Evolutionary conservation across 2,888 invertebrate genomes (phyloP).

Genomic region (Meliscaeva auricollis): DNA sequence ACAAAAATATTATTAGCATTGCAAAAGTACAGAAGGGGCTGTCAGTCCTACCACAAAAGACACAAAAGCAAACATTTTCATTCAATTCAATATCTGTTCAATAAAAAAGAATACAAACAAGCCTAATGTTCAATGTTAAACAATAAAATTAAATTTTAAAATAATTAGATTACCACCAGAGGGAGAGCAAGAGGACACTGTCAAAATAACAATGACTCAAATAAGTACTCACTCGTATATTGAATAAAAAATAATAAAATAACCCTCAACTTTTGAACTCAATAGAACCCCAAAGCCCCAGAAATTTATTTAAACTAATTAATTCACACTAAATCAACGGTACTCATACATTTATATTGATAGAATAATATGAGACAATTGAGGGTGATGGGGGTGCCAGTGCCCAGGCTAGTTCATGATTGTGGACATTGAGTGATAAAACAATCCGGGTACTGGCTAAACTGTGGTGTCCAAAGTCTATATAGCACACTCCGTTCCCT

Average conservation of each 20-base stretch:
- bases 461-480: not conserved
- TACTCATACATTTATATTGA: not conserved
- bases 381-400: conserved; percentile 42
- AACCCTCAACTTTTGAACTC: conserved; percentile 60
- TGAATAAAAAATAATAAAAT: conserved; percentile 12
- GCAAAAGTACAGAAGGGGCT: too few relatives aligned
- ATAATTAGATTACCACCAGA: conserved; percentile 56
- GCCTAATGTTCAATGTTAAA: too few relatives aligned
- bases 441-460: not conserved
- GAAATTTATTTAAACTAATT: conserved; percentile 26
- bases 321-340: conserved; percentile 36
- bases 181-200: conserved; percentile 41
- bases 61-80: too few relatives aligned
- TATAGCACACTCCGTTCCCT: not conserved
- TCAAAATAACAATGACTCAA: conserved; percentile 23
- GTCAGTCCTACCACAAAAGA: too few relatives aligned
- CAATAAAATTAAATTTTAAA: conserved; percentile 49
- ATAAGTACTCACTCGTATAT: not conserved
- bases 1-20: too few relatives aligned
- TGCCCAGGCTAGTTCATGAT: not conserved
- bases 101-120: too few relatives aligned
- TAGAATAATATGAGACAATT: not conserved
- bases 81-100: too few relatives aligned
- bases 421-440: conserved; percentile 1
- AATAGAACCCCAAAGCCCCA: not conserved